A percentile compares a stretch with the other conserved stretches of the same genome.
Evolutionary conservation across 2,888 invertebrate species (phyloP).

Genomic region (Belgica antarctica): DNA sequence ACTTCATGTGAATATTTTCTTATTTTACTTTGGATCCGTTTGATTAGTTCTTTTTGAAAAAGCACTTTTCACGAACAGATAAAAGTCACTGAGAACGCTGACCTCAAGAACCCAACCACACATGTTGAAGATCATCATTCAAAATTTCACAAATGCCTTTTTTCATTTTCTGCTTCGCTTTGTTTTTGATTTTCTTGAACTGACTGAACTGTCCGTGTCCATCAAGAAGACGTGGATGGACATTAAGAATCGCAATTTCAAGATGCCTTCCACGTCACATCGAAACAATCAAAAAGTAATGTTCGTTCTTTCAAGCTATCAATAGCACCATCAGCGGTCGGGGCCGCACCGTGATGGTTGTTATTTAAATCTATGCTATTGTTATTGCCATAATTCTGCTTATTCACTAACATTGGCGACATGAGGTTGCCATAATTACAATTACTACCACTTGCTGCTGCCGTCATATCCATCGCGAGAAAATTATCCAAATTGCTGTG

Average conservation of each 20-base stretch:
- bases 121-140: not conserved
- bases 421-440: slow-evolving; percentile 5
- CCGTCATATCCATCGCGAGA: too few species aligned
- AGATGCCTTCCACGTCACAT: slow-evolving; percentile 22
- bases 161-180: not conserved
- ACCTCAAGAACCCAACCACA: slow-evolving; percentile 1
- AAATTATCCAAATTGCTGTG: slow-evolving; percentile 16
- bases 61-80: not conserved
- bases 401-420: slow-evolving; percentile 36
- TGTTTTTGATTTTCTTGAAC: too few species aligned
- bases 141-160: not conserved
- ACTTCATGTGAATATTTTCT: slow-evolving; percentile 3
- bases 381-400: slow-evolving; percentile 23
- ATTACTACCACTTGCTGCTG: not conserved
- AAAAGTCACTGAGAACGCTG: not conserved
- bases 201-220: too few species aligned
- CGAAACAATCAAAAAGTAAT: slow-evolving; percentile 10
- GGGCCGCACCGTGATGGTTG: not conserved
- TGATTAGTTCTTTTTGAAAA: not conserved
- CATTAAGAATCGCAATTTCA: too few species aligned
- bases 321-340: not conserved
- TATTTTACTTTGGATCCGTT: not conserved
- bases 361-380: slow-evolving; percentile 1
- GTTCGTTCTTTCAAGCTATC: slow-evolving; percentile 23
- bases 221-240: too few species aligned